Evolutionary conservation across 1,140 invertebrate species (phyloP).

Genomic region (Anoplolepis gracilipes): DNA sequence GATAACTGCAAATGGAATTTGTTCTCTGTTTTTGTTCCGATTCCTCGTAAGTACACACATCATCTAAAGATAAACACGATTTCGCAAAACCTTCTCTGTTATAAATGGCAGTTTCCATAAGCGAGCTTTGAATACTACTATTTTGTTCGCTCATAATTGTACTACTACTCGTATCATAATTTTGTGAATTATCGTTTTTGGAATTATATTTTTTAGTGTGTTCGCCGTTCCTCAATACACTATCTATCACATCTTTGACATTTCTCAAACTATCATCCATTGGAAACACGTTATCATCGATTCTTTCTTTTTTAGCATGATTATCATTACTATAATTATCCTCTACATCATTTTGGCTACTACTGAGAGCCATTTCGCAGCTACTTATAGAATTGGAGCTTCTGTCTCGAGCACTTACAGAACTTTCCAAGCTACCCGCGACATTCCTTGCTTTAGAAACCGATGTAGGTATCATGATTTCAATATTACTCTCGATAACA

Average conservation of each 20-base stretch:
- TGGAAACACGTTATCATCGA: conserved; percentile 51
- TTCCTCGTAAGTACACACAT: conserved; percentile 64
- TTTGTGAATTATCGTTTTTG: conserved; percentile 24
- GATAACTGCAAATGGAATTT: conserved; percentile 69
- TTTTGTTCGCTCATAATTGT: conserved; percentile 23
- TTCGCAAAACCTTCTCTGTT: conserved; percentile 61
- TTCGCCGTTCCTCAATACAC: conserved; percentile 56
- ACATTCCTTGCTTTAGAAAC: conserved; percentile 78
- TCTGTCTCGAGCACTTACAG: conserved; percentile 75
- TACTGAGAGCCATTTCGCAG: conserved; percentile 84
- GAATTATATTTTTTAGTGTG: conserved; percentile 8
- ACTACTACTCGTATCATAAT: conserved; percentile 31
- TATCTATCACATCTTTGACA: conserved; percentile 42
- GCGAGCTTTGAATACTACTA: conserved; percentile 17
- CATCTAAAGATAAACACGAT: conserved; percentile 69
- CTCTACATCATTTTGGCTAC: conserved; percentile 80
- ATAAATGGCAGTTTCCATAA: conserved; percentile 25
- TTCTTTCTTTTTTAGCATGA: conserved; percentile 70
- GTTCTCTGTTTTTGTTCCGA: conserved; percentile 65
- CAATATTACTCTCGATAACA: conserved; percentile 79
- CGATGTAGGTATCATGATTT: conserved; percentile 83
- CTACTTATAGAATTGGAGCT: conserved; percentile 85
- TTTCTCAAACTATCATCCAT: conserved; percentile 55
- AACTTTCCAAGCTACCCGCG: conserved; percentile 73
- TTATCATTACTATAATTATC: conserved; percentile 79